Conservation (phyloP, 2,797 vertebrate genomes). For the Fringilla coelebs region DNA sequence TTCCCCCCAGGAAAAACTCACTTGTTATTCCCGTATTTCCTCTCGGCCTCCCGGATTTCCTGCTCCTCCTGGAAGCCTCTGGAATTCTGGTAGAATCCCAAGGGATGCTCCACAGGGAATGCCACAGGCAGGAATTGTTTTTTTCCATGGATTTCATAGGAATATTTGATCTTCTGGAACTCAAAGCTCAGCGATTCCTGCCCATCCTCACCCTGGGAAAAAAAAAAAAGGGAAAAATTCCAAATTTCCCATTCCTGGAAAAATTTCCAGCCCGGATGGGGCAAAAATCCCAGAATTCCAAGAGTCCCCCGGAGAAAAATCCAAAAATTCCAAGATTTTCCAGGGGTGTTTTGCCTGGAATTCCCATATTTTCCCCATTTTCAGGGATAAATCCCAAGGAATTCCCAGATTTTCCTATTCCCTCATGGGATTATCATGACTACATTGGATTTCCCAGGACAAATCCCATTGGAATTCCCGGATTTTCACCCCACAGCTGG, state of each 20-base stretch:
- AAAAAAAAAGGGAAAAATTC: not conserved
- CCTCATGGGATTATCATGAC: not conserved
- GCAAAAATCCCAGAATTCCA: too few species aligned
- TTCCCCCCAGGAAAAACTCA: not conserved
- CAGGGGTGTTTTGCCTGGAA: not conserved
- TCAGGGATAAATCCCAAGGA: not conserved
- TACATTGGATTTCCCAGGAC: not conserved
- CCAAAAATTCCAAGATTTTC: accelerated
- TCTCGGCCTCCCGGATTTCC: constrained; percentile 87
- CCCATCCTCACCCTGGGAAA: constrained; percentile 82
- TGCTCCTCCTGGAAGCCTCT: constrained; percentile 91
- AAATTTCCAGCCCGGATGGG: accelerated
- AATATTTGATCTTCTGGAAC: constrained; percentile 95
- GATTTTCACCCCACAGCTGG: not conserved
- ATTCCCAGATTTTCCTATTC: not conserved
- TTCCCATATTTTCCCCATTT: not conserved
- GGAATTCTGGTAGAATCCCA: constrained; percentile 87
- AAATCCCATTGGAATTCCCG: not conserved
- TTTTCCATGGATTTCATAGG: constrained; percentile 81
- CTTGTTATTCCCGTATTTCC: constrained; percentile 88
- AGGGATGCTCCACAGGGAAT: constrained; percentile 82
- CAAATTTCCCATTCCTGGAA: not conserved
- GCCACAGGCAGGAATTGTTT: constrained; percentile 87
- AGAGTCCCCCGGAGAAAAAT: not conserved
- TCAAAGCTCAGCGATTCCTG: constrained; percentile 85